Evolutionary conservation across 2,113 vertebrate genomes (phyloP).

Genomic region (Axis porcinus): DNA sequence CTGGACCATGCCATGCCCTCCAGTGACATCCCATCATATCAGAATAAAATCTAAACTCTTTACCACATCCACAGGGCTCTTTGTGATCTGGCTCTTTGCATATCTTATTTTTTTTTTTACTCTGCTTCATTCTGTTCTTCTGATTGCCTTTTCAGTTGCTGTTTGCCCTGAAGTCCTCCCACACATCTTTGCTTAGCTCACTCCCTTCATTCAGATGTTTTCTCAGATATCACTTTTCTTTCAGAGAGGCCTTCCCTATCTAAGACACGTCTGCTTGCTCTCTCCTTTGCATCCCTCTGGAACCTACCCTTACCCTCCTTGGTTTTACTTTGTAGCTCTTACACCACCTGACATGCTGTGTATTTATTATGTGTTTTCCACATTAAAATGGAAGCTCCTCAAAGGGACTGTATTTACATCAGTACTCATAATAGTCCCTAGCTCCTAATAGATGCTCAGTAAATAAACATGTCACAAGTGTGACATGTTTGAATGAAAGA

Average conservation of each 20-base stretch:
- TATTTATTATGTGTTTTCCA: neutral
- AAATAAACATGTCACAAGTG: neutral
- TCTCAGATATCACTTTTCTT: neutral
- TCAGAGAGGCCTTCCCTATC: neutral
- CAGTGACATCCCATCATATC: neutral
- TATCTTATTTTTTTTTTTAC: neutral
- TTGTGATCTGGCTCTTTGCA: neutral
- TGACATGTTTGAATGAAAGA: neutral
- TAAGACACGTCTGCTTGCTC: neutral
- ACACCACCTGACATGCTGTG: neutral
- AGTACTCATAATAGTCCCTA: neutral
- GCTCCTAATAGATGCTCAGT: neutral
- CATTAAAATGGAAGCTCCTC: neutral
- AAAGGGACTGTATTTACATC: neutral
- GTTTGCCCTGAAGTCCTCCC: neutral
- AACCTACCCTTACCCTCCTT: neutral
- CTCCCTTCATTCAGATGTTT: neutral
- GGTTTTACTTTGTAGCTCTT: constrained; percentile 2
- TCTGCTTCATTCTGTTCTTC: neutral
- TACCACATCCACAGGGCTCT: neutral
- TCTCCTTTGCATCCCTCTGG: neutral
- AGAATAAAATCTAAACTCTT: neutral
- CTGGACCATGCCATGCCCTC: neutral
- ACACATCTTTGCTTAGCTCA: neutral
- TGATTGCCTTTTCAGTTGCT: neutral